Evolutionary conservation across 2,113 vertebrate genomes (phyloP).

Genomic region (Choloepus hoffmanni): DNA sequence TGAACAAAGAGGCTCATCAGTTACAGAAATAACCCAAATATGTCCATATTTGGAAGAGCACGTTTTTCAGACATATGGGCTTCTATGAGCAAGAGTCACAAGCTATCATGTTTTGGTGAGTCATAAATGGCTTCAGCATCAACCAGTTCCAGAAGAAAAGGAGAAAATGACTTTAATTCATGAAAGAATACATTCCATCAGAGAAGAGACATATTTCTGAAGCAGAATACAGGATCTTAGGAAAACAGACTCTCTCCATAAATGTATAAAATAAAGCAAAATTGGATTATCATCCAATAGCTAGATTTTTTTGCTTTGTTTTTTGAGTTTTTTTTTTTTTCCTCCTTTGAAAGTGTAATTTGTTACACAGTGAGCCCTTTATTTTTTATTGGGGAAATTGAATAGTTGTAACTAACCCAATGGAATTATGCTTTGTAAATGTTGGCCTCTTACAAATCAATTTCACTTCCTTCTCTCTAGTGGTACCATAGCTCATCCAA

Average conservation of each 20-base stretch:
- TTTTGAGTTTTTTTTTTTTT: background rate
- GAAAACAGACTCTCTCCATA: constrained; percentile 9
- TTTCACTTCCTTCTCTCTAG: constrained; percentile 58
- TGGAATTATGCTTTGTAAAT: constrained; percentile 64
- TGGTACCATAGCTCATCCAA: constrained; percentile 65
- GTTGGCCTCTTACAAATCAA: constrained; percentile 68
- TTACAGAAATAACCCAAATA: background rate
- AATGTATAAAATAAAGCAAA: constrained; percentile 58
- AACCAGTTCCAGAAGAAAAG: constrained; percentile 54
- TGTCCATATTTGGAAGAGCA: constrained; percentile 41
- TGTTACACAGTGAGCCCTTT: constrained; percentile 35
- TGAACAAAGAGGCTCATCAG: constrained; percentile 27
- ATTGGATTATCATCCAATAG: background rate
- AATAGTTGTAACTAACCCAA: constrained; percentile 68
- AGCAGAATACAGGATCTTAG: constrained; percentile 18
- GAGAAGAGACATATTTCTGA: constrained; percentile 51
- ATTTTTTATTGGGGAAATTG: constrained; percentile 65
- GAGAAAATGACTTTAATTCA: constrained; percentile 59
- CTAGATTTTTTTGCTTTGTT: background rate
- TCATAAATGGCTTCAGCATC: constrained; percentile 62
- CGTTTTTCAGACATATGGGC: constrained; percentile 58
- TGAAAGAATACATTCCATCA: constrained; percentile 55
- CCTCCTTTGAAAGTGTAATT: constrained; percentile 17
- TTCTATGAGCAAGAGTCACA: constrained; percentile 69
- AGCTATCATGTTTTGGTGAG: constrained; percentile 70